phyloP scores from a whole-genome alignment of 37 sponge, comb jelly and placozoan species.

The Beroe ovata region DNA sequence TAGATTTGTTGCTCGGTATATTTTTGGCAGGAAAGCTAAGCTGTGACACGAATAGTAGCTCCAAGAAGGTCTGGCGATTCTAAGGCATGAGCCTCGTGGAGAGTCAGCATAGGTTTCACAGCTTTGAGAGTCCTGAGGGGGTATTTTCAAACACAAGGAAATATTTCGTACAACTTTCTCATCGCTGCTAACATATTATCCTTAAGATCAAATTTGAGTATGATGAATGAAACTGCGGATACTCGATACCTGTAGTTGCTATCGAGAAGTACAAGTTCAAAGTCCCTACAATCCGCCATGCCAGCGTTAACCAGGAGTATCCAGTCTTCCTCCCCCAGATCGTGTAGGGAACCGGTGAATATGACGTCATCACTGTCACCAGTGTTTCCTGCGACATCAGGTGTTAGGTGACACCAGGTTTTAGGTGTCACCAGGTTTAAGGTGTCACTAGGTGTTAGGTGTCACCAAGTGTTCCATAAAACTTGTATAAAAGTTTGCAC shows the following conservation, averaged over 20 bases:
- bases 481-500: no score
- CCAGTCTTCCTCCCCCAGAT: not conserved
- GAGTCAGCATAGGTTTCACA: not conserved
- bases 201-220: no score
- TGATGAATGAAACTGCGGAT: no score
- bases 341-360: not conserved
- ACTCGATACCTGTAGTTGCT: slow-evolving; percentile 48
- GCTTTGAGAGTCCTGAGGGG: not conserved
- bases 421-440: no score
- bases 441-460: no score
- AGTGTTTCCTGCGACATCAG: slow-evolving; percentile 51
- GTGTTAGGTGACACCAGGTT: no score
- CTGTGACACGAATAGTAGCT: not conserved
- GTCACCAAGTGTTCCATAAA: no score
- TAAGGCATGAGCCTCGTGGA: not conserved
- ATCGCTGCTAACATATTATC: no score
- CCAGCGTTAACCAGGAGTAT: slow-evolving; percentile 31
- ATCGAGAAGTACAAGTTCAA: slow-evolving; percentile 7
- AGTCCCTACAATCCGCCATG: slow-evolving; percentile 9
- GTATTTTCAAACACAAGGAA: not conserved
- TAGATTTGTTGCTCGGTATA: no score
- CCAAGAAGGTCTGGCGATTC: not conserved
- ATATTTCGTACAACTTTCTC: no score
- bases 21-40: no score
- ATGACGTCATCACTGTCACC: slow-evolving; percentile 14